These are phyloP conservation scores for Parochlus steinenii DNA, from an alignment of 2,888 invertebrate genomes.

Conservation along the genomic window DNA sequence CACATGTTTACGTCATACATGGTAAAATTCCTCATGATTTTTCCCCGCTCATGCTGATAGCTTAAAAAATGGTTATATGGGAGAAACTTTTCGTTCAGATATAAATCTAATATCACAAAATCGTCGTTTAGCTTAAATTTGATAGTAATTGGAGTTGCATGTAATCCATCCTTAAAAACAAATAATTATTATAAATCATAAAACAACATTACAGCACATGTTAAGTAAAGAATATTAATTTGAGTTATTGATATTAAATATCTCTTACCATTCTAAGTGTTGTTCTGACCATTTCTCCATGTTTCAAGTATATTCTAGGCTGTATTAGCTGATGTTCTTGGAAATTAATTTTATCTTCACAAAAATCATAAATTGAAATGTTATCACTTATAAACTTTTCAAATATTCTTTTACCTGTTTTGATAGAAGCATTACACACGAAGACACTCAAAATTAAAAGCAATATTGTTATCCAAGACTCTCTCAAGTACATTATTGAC, in stretches of 20 bases:
- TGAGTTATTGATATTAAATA: no score
- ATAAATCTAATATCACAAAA: slow-evolving; percentile 49
- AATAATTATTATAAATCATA: no score
- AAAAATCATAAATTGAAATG: no score
- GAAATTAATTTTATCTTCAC: no score
- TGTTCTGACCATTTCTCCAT: slow-evolving; percentile 49
- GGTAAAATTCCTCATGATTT: slow-evolving; percentile 26
- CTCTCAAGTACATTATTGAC: no score
- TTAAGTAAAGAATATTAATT: not conserved
- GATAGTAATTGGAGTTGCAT: slow-evolving; percentile 34
- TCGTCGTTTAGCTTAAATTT: slow-evolving; percentile 48
- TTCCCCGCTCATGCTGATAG: slow-evolving; percentile 23
- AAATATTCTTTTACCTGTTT: no score
- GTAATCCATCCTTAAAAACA: slow-evolving; percentile 20
- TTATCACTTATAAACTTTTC: no score
- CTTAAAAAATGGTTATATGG: slow-evolving; percentile 31
- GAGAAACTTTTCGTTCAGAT: slow-evolving; percentile 54
- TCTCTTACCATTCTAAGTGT: no score
- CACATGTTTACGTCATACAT: slow-evolving; percentile 31
- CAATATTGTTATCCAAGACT: no score
- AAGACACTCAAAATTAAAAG: no score
- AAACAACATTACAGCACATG: slow-evolving; percentile 1
- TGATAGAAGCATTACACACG: no score
- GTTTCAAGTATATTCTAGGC: slow-evolving; percentile 50
- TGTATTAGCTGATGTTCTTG: slow-evolving; percentile 44